Percentiles rank a stretch among this genome's conserved stretches.
Conservation (phyloP, 2,888 invertebrate genomes). For the Nemapogon koenigi region DNA sequence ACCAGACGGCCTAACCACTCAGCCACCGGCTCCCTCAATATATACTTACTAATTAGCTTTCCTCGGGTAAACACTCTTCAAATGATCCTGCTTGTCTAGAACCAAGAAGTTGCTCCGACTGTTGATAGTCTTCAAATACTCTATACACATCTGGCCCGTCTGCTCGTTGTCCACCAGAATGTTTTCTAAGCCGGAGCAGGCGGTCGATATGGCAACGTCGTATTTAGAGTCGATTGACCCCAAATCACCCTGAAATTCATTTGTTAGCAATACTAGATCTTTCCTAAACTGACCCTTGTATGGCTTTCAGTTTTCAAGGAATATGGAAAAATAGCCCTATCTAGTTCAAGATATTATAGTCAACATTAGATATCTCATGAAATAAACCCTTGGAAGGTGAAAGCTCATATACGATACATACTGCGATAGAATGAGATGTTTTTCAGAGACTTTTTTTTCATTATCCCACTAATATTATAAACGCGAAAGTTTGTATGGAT, state of each 20-base stretch:
- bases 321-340: too few species aligned
- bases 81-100: constrained; percentile 81
- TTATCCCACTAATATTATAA: too few species aligned
- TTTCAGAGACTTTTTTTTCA: too few species aligned
- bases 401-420: too few species aligned
- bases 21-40: too few species aligned
- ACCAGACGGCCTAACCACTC: too few species aligned
- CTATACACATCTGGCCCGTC: constrained; percentile 85
- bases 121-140: constrained; percentile 76
- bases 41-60: constrained; percentile 31
- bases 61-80: constrained; percentile 29
- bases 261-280: not conserved
- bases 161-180: constrained; percentile 89
- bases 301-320: too few species aligned
- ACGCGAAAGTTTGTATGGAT: too few species aligned
- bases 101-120: constrained; percentile 90
- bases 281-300: too few species aligned
- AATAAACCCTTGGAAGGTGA: too few species aligned
- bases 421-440: too few species aligned
- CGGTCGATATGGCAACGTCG: constrained; percentile 95
- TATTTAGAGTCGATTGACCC: constrained; percentile 93
- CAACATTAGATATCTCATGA: too few species aligned
- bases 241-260: constrained; percentile 84
- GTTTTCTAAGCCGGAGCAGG: constrained; percentile 87
- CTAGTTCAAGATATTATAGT: not conserved